Evolutionary conservation across 2,888 invertebrate genomes (phyloP), one percentile per base, ranked within the genome.

Genomic region (Fabriciana adippe): DNA sequence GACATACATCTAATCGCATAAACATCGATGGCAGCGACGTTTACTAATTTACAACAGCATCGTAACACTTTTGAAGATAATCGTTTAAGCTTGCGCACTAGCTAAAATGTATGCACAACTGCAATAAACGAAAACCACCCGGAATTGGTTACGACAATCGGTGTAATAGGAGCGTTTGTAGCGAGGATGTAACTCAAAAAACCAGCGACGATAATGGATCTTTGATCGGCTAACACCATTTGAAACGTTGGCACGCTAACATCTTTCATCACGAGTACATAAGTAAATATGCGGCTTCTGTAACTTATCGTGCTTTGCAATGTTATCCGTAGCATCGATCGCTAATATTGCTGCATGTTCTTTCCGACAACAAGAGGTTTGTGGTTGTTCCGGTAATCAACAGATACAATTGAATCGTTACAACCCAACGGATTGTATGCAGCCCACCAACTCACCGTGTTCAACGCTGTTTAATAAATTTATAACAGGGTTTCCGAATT

Each of bases 211-310:
- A 18, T 18, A 1, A 18, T 56, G 16, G 56, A 35, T 18, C 45
- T 6, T 41, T 56, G 56, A 56, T 56, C 41, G 35, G 56, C 56
- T 8, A 35, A 56, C 15, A 56, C 16, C 56, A 56, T 56, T 35
- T 56, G 56, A 35, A 67, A 65, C 5, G 57, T 57, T 13, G 67
- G 70, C 3, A 65, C 65, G 48, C 67, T 70, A 41, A 61, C 67
- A 0, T 70, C 62, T 14, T 55, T 55, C 5, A 67, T 70, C 21
- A 61, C 61, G 8, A 70, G 62, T 21, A 67, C 50, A 55, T 5
- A 69, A 45, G 45, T 63, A 66, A 14, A 63, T 62, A 21, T 65
- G 57, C 6, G 67, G 56, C 15, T 54, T 56, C 15, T 62, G 55
- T 55, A 57, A 14, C 3, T 59, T 57, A 26, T 65, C 55, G 0